Conservation (phyloP, 2,888 invertebrate species). For the Diaperis boleti region DNA sequence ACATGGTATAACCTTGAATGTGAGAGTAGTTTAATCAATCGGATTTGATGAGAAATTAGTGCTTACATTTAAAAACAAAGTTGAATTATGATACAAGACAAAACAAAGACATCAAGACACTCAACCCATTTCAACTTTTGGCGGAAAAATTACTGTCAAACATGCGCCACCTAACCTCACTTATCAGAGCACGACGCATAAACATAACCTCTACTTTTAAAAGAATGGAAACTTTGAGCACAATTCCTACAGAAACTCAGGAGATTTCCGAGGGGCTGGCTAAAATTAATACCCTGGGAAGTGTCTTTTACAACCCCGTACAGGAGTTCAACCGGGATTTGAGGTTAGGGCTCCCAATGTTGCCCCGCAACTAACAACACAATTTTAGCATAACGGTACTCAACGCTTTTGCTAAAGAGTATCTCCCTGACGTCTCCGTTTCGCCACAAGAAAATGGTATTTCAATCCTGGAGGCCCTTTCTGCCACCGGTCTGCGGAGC, state of each 20-base stretch:
- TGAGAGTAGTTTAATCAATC: neutral
- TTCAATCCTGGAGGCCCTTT: constrained; percentile 89
- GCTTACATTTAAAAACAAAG: neutral
- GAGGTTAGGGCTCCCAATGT: constrained; percentile 65
- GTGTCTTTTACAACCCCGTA: constrained; percentile 98
- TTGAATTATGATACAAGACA: neutral
- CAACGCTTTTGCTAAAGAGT: constrained; percentile 73
- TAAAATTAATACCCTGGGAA: constrained; percentile 77
- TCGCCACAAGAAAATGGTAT: constrained; percentile 69
- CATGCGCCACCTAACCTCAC: too few species aligned
- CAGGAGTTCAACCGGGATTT: constrained; percentile 98
- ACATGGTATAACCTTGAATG: constrained; percentile 29
- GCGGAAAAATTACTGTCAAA: constrained; percentile 1
- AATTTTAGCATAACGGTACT: constrained; percentile 78
- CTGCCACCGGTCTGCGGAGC: constrained; percentile 95
- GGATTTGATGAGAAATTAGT: neutral
- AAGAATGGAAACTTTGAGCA: too few species aligned
- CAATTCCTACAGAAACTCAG: constrained; percentile 38
- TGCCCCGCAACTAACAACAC: neutral
- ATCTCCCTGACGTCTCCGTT: constrained; percentile 45
- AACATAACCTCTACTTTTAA: constrained; percentile 10
- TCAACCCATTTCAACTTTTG: constrained; percentile 2
- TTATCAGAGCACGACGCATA: too few species aligned
- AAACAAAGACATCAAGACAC: neutral
- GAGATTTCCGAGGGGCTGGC: constrained; percentile 83